Percentiles rank a stretch among this genome's conserved stretches.
Conservation (phyloP, 1,140 invertebrate genomes). For the Coptotermes formosanus region DNA sequence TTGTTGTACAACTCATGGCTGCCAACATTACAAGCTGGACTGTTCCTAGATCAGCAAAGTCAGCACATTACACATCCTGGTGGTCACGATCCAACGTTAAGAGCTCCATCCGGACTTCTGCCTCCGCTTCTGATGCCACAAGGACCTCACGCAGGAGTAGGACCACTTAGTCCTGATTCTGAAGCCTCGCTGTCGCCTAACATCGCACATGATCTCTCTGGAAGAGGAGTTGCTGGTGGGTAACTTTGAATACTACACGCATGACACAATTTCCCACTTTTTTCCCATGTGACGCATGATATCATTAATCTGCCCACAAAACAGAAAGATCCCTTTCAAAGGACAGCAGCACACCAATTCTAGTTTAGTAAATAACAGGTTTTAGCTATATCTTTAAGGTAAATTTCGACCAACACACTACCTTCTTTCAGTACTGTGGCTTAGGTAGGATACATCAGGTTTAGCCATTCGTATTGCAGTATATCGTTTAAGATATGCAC, state of each 20-base stretch:
- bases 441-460: too few relatives aligned
- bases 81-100: not conserved
- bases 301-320: too few relatives aligned
- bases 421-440: too few relatives aligned
- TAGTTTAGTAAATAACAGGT: too few relatives aligned
- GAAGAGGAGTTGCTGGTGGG: not conserved
- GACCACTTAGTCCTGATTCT: constrained; percentile 22
- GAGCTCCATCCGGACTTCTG: not conserved
- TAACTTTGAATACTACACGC: not conserved
- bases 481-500: too few relatives aligned
- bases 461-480: too few relatives aligned
- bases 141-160: not conserved
- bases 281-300: too few relatives aligned
- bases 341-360: too few relatives aligned
- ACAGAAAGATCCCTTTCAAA: too few relatives aligned
- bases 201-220: constrained; percentile 22
- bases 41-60: constrained; percentile 14
- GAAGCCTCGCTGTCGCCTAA: constrained; percentile 25
- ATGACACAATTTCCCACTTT: too few relatives aligned
- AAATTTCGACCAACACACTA: too few relatives aligned
- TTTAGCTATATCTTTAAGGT: too few relatives aligned
- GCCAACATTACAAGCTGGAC: constrained; percentile 9
- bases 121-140: not conserved
- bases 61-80: not conserved
- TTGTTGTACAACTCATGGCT: constrained; percentile 26